These are phyloP conservation scores for Buathra laborator DNA, from an alignment of 2,888 invertebrate genomes.

Conservation along the genomic window DNA sequence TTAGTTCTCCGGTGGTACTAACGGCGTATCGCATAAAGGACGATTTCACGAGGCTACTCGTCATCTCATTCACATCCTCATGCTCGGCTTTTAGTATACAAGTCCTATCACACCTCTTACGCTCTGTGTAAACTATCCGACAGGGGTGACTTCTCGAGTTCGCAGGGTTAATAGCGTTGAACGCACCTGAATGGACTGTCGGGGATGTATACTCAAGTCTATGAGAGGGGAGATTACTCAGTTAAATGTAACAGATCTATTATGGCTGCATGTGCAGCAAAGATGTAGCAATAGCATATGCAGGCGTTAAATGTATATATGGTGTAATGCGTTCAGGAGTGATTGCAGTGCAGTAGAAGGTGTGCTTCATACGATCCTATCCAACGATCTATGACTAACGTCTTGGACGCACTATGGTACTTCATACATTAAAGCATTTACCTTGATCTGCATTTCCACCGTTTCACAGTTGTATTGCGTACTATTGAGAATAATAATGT, in stretches of 20 bases:
- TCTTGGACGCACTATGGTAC: background rate
- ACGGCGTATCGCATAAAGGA: background rate
- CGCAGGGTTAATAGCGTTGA: conserved; percentile 14
- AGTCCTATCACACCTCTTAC: background rate
- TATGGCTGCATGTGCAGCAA: background rate
- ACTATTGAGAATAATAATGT: background rate
- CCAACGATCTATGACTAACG: background rate
- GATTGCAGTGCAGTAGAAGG: background rate
- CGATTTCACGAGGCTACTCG: conserved; percentile 11
- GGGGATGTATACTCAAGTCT: background rate
- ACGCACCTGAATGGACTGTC: background rate
- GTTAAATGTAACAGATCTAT: background rate
- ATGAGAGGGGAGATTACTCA: background rate
- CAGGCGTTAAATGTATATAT: background rate
- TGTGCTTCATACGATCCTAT: background rate
- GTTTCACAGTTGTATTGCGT: background rate
- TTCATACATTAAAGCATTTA: background rate
- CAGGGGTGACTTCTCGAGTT: background rate
- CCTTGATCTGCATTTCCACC: background rate
- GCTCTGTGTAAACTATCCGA: background rate
- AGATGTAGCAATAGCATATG: background rate
- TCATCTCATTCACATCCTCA: background rate
- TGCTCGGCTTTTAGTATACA: background rate
- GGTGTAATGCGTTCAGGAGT: background rate
- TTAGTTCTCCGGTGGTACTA: background rate